phyloP scores from a whole-genome alignment of 2,113 vertebrate genomes.

The Alligator sinensis region DNA sequence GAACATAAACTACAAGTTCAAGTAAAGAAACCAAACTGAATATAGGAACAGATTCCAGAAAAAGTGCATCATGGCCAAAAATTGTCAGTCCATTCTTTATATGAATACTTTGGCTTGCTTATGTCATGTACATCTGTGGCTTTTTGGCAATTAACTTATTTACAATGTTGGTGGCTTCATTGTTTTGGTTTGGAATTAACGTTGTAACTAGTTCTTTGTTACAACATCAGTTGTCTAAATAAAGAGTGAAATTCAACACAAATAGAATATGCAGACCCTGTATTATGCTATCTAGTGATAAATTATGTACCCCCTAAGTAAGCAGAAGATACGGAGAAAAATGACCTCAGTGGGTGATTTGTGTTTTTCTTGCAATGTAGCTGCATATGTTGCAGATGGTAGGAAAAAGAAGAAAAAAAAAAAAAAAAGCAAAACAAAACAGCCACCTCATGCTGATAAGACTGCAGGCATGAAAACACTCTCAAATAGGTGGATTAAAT shows the following conservation, averaged over 20 bases:
- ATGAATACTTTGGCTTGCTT: background rate
- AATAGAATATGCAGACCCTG: background rate
- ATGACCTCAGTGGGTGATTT: constrained; percentile 36
- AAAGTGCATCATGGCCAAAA: background rate
- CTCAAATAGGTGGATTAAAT: constrained; percentile 4
- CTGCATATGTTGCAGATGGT: constrained; percentile 51
- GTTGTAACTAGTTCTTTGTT: background rate
- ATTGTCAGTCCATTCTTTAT: background rate
- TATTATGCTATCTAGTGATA: constrained; percentile 16
- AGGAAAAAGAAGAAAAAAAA: background rate
- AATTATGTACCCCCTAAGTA: constrained; percentile 25
- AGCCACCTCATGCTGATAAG: constrained; percentile 31
- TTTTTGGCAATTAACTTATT: background rate
- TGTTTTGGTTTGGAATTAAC: background rate
- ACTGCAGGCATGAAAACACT: background rate
- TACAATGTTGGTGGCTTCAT: background rate
- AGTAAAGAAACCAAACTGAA: background rate
- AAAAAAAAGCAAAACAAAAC: background rate
- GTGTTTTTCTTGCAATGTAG: constrained; percentile 38
- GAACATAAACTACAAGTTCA: background rate
- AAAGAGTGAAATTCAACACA: background rate
- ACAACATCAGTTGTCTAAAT: background rate
- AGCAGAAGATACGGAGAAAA: constrained; percentile 30
- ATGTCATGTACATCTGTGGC: background rate
- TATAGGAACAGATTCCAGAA: background rate